Evolutionary conservation across 2,888 invertebrate genomes (phyloP), one percentile per base, ranked within the genome.

Genomic region (Napeogenes inachia): DNA sequence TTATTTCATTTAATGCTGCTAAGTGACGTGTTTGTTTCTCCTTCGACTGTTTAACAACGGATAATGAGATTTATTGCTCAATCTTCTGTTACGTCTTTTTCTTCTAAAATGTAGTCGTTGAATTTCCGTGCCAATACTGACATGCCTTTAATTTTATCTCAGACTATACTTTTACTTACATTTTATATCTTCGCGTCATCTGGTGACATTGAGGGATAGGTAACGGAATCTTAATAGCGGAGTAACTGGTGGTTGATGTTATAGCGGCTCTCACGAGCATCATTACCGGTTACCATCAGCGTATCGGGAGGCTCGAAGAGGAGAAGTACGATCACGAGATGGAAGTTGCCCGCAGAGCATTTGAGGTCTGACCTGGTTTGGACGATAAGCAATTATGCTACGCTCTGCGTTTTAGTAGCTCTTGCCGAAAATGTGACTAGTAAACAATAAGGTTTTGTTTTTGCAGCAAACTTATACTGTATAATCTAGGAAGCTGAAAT

Each of bases 291-390:
- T 96, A 97, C 92, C 94, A 97, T 92, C 93, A 94, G 82, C 94
- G 95, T 92, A 95, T 97, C 91, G 91, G 85, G 85, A 92, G 92
- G 80, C 93, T 97, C 87, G 97, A 98, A 91, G 94, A 95, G 87
- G 94, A 95, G 92, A 99, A 99, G 93, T 99, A 97, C 93, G 99
- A 99, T 93, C 94, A 98, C 93, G 99, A 99, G 93, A 94, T 95
- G 92, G 97, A 97, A 92, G 98, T 98, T 91, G 94, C 96, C 91
- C 95, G 95, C 92, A 98, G 96, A 94, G 97, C 97, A 88, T 93
- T 95, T 89, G 98, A 99, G 97, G 98, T 98, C 93, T 93, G 93
- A 82, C 83, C 79, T 83, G 86, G 82, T 87, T 88, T 87, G 81
- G 79, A 79, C 82, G 79, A 82, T 77, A 73, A 76, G 75, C 77